Conservation (phyloP, 2,113 vertebrate genomes). For the Noctilio leporinus region DNA sequence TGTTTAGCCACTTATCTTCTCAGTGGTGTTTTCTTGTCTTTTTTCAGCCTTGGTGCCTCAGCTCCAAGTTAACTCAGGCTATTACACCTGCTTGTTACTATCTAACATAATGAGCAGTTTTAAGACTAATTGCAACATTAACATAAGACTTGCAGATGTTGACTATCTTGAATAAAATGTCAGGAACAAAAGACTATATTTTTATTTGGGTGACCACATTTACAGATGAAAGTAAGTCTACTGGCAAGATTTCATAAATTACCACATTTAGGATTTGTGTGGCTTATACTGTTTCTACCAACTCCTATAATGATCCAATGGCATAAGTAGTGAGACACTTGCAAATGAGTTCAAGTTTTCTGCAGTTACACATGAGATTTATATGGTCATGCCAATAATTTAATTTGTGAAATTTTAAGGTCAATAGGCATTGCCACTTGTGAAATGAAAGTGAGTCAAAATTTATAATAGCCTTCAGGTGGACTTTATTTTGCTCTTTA, state of each 20-base stretch:
- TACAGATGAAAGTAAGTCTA: background rate
- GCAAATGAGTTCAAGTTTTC: background rate
- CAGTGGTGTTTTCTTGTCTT: background rate
- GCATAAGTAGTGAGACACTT: background rate
- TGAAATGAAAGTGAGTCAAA: slow-evolving; percentile 26
- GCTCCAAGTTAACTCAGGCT: background rate
- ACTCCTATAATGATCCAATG: background rate
- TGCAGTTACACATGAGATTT: slow-evolving; percentile 9
- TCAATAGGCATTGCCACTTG: background rate
- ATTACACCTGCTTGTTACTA: background rate
- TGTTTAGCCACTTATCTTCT: background rate
- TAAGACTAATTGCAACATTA: background rate
- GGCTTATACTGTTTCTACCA: background rate
- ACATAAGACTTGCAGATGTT: background rate
- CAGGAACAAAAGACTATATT: background rate
- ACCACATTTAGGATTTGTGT: background rate
- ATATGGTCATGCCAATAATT: slow-evolving; percentile 15
- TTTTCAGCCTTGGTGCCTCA: background rate
- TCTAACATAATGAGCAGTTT: background rate
- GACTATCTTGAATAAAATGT: background rate
- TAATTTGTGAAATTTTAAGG: slow-evolving; percentile 51
- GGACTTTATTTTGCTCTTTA: slow-evolving; percentile 3
- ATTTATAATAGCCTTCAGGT: slow-evolving; percentile 8
- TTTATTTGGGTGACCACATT: background rate
- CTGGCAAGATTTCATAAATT: background rate